Base-by-base conservation (phyloP, 2,797 vertebrate genomes). In the Gymnoscopelus braueri region DNA sequence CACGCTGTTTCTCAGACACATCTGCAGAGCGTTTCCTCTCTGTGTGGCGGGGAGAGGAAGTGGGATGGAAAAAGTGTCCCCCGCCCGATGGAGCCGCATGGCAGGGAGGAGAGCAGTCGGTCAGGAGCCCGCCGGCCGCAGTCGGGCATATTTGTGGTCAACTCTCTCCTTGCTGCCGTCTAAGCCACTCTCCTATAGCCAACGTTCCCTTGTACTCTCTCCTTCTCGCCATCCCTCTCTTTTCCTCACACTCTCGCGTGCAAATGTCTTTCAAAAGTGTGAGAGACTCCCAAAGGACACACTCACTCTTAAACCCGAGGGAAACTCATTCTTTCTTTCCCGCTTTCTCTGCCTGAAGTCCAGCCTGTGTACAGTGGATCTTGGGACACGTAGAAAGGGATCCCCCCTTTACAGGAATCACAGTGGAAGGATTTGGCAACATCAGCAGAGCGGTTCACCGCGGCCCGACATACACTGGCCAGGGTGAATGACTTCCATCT, bases 81-180 rank as follows among this genome's bases (percentile, higher is more conserved):
- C 88, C 74, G 65, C 86, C 88, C 86, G 81, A 74, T 81, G 85
- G 2, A 79, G 83, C 85, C 87, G 88, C 87, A 91, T 83, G 86
- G 90, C 80, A 75, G 80, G 84, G 87, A 93, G 92, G 89, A 92
- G 89, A 89, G 87, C 84, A 84, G 88, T 87, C 87, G 92, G 90
- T 91, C 90, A 90, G 93, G 92, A 93, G 89, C 92, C 91, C 88
- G 80, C 80, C 86, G 85, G 91, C 91, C 92, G 67, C 90, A 91
- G 90, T 85, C 79, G 82, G 79, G 86, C 92, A 95, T 95, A 90
- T 91, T 94, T 94, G 94, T 92, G 94, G 94, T 91, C 82, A 29
- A 63, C 80, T 81, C 82, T 89, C 91, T 85, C 83, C 79, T 83
- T 9, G 58, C 79, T 87, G 76, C 73, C 76, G 88, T 86, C 88